Conservation (phyloP, 1,140 invertebrate genomes). For the Ceratina australensis region DNA sequence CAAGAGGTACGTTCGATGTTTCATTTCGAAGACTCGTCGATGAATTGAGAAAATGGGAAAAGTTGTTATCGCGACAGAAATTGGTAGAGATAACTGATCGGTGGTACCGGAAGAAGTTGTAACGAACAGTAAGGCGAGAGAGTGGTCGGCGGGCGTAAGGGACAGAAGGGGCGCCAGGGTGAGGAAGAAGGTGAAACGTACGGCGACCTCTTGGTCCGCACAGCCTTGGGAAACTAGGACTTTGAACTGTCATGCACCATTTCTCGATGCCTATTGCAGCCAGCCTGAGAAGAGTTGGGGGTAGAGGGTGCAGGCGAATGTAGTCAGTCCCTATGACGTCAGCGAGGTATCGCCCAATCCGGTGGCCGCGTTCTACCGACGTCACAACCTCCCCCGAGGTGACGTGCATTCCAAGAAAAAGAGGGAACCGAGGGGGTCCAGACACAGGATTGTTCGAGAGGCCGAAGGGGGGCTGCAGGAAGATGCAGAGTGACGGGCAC, state of each 20-base stretch:
- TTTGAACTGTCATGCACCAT: constrained; percentile 77
- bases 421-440: constrained; percentile 55
- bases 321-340: constrained; percentile 73
- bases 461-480: constrained; percentile 36
- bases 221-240: constrained; percentile 79
- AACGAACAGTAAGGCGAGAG: not conserved
- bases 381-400: constrained; percentile 75
- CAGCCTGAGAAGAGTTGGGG: constrained; percentile 31
- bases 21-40: too few species aligned
- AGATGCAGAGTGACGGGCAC: constrained; percentile 62
- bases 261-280: constrained; percentile 71
- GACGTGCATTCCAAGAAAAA: constrained; percentile 74
- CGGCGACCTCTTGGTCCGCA: constrained; percentile 71
- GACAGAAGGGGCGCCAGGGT: constrained; percentile 9
- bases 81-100: too few species aligned
- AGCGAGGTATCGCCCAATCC: constrained; percentile 73
- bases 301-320: constrained; percentile 57
- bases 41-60: too few species aligned
- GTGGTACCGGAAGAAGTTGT: not conserved
- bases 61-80: too few species aligned
- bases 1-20: too few species aligned
- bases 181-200: constrained; percentile 54
- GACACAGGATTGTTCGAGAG: constrained; percentile 57
- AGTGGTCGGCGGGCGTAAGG: not conserved
- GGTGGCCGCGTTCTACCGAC: constrained; percentile 69